Conservation (phyloP, 2,797 vertebrate genomes). For the Atherinosoma microstoma region DNA sequence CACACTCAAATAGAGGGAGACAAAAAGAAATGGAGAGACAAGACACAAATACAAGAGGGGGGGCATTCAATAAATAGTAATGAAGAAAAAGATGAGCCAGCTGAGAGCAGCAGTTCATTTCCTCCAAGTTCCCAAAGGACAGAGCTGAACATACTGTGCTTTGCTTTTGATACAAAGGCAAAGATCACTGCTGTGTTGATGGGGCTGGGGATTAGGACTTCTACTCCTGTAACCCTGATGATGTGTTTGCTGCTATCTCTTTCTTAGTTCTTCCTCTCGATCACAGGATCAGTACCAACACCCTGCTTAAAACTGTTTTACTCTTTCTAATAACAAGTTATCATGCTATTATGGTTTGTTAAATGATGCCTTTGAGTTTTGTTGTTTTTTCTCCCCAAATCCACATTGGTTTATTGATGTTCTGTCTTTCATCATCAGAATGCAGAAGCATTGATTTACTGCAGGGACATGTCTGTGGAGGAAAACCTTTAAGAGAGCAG, state of each 20-base stretch:
- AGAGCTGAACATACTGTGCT: constrained; percentile 34
- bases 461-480: not conserved
- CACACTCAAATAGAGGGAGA: constrained; percentile 41
- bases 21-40: constrained; percentile 23
- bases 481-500: constrained; percentile 15
- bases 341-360: constrained; percentile 6
- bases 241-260: not conserved
- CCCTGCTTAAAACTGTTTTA: not conserved
- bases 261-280: constrained; percentile 12
- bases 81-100: constrained; percentile 61
- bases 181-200: constrained; percentile 54
- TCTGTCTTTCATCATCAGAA: constrained; percentile 28
- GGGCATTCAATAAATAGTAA: constrained; percentile 56
- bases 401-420: constrained; percentile 6
- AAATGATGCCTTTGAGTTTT: not conserved
- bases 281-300: not conserved
- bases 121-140: constrained; percentile 55
- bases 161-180: constrained; percentile 49
- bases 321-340: constrained; percentile 6
- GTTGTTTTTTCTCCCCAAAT: not conserved
- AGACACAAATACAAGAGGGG: constrained; percentile 28
- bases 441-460: constrained; percentile 27
- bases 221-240: constrained; percentile 21
- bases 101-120: constrained; percentile 63
- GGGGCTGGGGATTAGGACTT: constrained; percentile 40